These are phyloP conservation scores for Cyanistes caeruleus DNA, from an alignment of 2,113 vertebrate genomes.

Conservation along the genomic window DNA sequence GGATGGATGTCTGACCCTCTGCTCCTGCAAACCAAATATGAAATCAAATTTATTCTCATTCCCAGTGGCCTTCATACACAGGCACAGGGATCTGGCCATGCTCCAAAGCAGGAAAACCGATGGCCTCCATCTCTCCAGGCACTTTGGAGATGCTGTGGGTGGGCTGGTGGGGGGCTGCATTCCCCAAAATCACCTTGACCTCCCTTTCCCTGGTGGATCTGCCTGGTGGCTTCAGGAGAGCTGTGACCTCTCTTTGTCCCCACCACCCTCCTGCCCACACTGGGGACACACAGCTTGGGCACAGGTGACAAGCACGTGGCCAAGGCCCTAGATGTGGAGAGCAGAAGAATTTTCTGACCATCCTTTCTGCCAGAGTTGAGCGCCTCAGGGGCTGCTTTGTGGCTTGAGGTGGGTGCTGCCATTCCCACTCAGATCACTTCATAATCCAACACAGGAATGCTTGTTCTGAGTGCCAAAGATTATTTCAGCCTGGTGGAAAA, in stretches of 20 bases:
- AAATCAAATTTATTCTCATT: background rate
- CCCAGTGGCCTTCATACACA: background rate
- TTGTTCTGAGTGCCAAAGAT: background rate
- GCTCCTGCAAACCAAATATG: background rate
- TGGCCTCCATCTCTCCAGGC: background rate
- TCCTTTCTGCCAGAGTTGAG: background rate
- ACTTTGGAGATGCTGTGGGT: rapidly evolving
- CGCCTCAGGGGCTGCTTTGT: background rate
- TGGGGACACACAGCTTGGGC: background rate
- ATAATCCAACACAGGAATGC: background rate
- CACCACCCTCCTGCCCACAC: background rate
- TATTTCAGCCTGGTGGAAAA: background rate
- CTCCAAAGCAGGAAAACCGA: background rate
- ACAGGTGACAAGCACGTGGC: background rate
- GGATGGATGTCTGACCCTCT: background rate
- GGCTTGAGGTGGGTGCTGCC: background rate
- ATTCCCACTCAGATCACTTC: background rate
- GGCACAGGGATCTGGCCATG: background rate
- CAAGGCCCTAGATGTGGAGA: background rate
- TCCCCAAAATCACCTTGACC: background rate
- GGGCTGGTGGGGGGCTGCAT: background rate
- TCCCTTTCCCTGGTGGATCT: background rate
- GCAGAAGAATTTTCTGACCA: background rate
- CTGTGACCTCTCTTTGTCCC: background rate
- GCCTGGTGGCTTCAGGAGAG: background rate